A percentile compares a stretch with the other conserved stretches of the same genome.
Evolutionary conservation across 2,888 invertebrate species (phyloP).

Genomic region (Thereva unica): DNA sequence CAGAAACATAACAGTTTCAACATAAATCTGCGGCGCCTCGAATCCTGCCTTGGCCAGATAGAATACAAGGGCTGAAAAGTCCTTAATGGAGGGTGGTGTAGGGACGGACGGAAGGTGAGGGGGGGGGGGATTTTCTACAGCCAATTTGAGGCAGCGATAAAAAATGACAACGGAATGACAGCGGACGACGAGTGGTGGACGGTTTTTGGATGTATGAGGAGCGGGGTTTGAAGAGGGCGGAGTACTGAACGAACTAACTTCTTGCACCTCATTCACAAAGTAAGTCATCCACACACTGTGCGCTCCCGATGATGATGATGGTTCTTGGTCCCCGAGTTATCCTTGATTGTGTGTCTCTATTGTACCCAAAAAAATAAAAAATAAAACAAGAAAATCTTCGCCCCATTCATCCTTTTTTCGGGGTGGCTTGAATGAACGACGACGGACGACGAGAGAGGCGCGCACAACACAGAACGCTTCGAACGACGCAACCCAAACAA

Average conservation of each 20-base stretch:
- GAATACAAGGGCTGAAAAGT: constrained; percentile 9
- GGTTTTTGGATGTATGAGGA: no score
- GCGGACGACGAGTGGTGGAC: neutral
- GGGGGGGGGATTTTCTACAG: neutral
- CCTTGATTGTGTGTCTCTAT: no score
- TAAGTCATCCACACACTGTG: constrained; percentile 5
- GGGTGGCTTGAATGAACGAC: no score
- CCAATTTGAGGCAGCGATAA: constrained; percentile 22
- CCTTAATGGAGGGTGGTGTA: neutral
- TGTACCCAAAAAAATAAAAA: no score
- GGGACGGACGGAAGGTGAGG: no score
- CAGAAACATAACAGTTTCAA: no score
- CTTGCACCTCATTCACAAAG: constrained; percentile 26
- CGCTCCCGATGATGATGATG: neutral
- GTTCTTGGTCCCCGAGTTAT: no score
- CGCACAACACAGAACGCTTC: neutral
- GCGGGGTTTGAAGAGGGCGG: no score
- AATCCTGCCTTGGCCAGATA: no score
- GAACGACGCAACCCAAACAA: constrained; percentile 20
- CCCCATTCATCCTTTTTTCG: constrained; percentile 10
- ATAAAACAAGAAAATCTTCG: neutral
- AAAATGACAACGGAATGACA: constrained; percentile 22
- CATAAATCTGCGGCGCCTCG: no score
- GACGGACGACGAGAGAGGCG: neutral
- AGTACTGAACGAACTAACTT: neutral